Evolutionary conservation across 64 coral and sea anemone genomes (phyloP).

Genomic region (Hydrozoanthus tunicans): DNA sequence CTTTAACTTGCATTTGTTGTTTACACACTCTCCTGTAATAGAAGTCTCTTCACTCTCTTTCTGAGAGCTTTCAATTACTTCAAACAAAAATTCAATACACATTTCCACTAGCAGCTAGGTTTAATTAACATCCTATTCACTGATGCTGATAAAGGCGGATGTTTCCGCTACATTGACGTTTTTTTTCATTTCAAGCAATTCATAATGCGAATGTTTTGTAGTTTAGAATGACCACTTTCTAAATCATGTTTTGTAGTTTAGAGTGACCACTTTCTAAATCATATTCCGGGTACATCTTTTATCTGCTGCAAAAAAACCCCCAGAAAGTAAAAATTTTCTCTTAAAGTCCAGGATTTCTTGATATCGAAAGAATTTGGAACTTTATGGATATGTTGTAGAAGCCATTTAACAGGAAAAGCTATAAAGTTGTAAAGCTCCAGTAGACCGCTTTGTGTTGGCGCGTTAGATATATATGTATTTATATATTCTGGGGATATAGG

Average conservation of each 20-base stretch:
- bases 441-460: too few species aligned
- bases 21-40: background rate
- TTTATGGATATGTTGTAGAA: too few species aligned
- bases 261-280: background rate
- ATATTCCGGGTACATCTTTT: background rate
- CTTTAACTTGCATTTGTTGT: background rate
- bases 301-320: background rate
- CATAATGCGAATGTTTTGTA: background rate
- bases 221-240: background rate
- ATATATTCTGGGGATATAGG: too few species aligned
- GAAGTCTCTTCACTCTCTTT: background rate
- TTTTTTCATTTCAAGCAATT: background rate
- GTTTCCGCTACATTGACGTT: background rate
- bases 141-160: background rate
- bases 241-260: background rate
- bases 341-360: too few species aligned
- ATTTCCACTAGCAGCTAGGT: background rate
- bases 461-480: too few species aligned
- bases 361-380: too few species aligned
- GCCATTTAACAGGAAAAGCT: too few species aligned
- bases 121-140: background rate
- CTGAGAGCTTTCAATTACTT: slow-evolving; percentile 23
- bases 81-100: background rate
- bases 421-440: too few species aligned
- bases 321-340: too few species aligned